A percentile compares a stretch with the other conserved stretches of the same genome.
Evolutionary conservation across 2,113 vertebrate genomes (phyloP).

Genomic region (Copsychus sechellarum): DNA sequence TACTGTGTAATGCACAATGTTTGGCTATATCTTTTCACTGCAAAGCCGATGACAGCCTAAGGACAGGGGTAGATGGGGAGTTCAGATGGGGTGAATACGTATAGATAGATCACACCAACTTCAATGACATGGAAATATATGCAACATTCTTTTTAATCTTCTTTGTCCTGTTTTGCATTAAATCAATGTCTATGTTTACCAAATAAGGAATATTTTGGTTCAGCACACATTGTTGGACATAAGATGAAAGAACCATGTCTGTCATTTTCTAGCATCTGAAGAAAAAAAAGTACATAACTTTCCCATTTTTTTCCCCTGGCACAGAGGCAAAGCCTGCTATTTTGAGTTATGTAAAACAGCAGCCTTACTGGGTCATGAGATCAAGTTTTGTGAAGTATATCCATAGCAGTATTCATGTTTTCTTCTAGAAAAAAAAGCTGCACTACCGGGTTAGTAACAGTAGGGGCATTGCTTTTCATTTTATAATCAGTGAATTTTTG

Average conservation of each 20-base stretch:
- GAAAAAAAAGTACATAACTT: background rate
- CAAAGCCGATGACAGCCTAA: background rate
- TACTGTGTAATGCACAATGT: background rate
- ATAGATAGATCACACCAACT: background rate
- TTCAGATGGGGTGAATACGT: accelerated
- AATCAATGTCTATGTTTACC: background rate
- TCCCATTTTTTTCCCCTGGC: background rate
- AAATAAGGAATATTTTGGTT: background rate
- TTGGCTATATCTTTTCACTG: background rate
- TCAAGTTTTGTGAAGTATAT: background rate
- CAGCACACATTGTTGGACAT: background rate
- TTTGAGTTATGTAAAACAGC: background rate
- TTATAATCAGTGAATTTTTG: background rate
- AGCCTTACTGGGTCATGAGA: background rate
- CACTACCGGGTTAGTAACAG: background rate
- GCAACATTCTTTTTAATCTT: background rate
- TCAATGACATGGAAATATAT: background rate
- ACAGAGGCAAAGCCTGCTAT: background rate
- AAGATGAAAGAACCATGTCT: background rate
- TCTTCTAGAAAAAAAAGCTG: background rate
- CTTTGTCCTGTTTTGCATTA: background rate
- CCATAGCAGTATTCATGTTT: background rate
- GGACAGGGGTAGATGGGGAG: background rate
- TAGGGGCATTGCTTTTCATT: background rate
- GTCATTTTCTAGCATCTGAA: background rate